Conservation (phyloP, 2,113 vertebrate species). For the Onychostruthus taczanowskii region DNA sequence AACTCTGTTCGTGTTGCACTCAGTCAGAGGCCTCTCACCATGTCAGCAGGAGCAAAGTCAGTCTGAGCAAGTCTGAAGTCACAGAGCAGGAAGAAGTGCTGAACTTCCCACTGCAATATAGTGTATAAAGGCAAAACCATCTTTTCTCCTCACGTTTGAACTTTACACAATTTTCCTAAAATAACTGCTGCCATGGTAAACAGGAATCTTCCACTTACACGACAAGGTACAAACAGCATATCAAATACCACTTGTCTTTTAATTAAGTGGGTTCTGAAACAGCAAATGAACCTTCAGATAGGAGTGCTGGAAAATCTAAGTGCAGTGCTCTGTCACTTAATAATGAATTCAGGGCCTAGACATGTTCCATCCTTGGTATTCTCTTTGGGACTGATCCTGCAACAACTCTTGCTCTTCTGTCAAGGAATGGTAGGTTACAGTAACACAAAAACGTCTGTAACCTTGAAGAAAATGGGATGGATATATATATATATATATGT, state of each 20-base stretch:
- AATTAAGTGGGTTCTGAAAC: background rate
- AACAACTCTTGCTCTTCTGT: background rate
- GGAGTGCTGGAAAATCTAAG: background rate
- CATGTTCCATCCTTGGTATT: background rate
- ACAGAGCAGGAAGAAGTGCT: background rate
- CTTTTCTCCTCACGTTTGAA: background rate
- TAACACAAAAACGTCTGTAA: background rate
- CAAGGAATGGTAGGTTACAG: background rate
- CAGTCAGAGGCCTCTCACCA: background rate
- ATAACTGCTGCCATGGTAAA: background rate
- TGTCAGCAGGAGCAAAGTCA: background rate
- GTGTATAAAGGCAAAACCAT: background rate
- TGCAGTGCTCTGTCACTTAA: background rate
- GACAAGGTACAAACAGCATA: background rate
- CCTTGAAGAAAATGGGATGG: background rate
- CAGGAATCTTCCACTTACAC: background rate
- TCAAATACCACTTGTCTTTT: background rate
- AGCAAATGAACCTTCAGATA: background rate
- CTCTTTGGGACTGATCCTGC: background rate
- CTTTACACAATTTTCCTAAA: background rate
- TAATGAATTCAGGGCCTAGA: background rate
- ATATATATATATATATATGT: background rate
- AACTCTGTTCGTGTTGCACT: accelerated
- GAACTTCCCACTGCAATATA: background rate
- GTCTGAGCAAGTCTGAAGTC: background rate